Percentiles rank a stretch among this genome's conserved stretches.
Evolutionary conservation across 2,797 vertebrate species (phyloP).

Genomic region (Phyllotis vaccarum): DNA sequence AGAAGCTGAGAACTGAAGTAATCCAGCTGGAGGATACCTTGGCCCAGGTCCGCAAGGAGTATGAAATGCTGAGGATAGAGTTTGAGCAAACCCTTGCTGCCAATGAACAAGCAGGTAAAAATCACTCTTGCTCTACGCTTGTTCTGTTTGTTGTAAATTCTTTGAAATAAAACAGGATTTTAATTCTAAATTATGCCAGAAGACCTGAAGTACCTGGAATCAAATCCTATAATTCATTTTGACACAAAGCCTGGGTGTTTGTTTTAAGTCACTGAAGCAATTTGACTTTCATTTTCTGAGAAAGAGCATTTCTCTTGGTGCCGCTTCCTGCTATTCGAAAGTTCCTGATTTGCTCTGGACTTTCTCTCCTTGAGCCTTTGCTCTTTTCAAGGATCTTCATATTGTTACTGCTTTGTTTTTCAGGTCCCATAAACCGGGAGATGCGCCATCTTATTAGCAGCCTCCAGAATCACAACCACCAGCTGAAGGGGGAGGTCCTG

Average conservation of each 20-base stretch:
- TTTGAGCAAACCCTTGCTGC: conserved; percentile 98
- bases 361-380: conserved; percentile 1
- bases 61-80: conserved; percentile 98
- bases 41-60: conserved; percentile 98
- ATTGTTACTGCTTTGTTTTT: conserved; percentile 41
- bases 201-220: neutral
- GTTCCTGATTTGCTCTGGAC: neutral
- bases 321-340: neutral
- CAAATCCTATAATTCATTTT: conserved; percentile 18
- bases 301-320: conserved; percentile 6
- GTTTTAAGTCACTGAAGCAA: neutral
- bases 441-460: conserved; percentile 99
- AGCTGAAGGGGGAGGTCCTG: conserved; percentile 97
- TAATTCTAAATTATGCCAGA: neutral
- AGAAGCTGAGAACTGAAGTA: conserved; percentile 97
- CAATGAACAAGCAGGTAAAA: conserved; percentile 97
- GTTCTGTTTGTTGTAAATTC: neutral
- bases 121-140: neutral
- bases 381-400: neutral
- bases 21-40: conserved; percentile 98
- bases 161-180: neutral
- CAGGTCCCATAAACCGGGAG: conserved; percentile 98
- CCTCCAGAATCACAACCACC: conserved; percentile 98
- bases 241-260: neutral
- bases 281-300: conserved; percentile 45